These are phyloP conservation scores for Dendrolimus kikuchii DNA, from an alignment of 1,140 invertebrate species.

Conservation along the genomic window DNA sequence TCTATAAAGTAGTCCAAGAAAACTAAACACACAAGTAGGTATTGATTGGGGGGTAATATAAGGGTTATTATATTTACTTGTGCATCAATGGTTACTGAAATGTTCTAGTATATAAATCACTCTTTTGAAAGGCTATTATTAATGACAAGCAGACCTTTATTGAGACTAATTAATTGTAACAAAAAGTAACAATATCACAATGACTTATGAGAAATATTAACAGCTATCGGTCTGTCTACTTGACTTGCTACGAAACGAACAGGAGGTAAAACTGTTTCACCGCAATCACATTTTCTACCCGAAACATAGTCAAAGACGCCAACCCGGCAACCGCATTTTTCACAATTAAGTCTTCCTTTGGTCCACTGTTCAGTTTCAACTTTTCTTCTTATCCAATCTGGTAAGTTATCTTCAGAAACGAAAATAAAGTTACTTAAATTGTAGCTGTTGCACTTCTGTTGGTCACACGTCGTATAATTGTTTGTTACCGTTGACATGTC, in stretches of 20 bases:
- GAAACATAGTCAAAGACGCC: slow-evolving; percentile 78
- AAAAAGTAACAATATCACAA: too few relatives aligned
- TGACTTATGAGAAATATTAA: background rate
- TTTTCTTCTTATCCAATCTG: slow-evolving; percentile 57
- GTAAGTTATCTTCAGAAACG: slow-evolving; percentile 58
- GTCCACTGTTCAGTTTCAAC: slow-evolving; percentile 71
- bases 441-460: slow-evolving; percentile 33
- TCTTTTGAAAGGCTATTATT: too few relatives aligned
- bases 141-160: too few relatives aligned
- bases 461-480: slow-evolving; percentile 15
- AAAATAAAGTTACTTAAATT: slow-evolving; percentile 49
- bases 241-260: slow-evolving; percentile 73
- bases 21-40: too few relatives aligned
- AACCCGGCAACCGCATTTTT: slow-evolving; percentile 72
- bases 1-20: too few relatives aligned
- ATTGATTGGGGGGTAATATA: too few relatives aligned
- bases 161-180: too few relatives aligned
- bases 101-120: too few relatives aligned
- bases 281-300: slow-evolving; percentile 74
- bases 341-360: slow-evolving; percentile 77
- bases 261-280: slow-evolving; percentile 64
- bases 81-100: too few relatives aligned
- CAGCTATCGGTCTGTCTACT: slow-evolving; percentile 61
- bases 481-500: slow-evolving; percentile 22
- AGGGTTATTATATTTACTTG: too few relatives aligned